Conservation (phyloP, 2,888 invertebrate species). For the Lissocephala sabroskyi region DNA sequence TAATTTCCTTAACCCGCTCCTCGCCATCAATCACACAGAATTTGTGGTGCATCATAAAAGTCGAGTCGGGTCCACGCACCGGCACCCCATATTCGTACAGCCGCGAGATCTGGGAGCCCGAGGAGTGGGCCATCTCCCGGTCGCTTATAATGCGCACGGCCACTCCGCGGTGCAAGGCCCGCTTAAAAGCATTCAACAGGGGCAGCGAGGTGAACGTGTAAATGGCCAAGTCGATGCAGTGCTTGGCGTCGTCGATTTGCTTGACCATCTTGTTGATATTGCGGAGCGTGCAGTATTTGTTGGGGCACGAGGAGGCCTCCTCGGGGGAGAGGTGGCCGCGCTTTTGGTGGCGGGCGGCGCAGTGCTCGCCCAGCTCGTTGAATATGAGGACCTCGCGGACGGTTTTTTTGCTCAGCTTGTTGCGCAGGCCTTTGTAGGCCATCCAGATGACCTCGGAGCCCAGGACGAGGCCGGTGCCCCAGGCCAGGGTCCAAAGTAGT, state of each 20-base stretch:
- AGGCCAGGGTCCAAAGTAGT: slow-evolving; percentile 16
- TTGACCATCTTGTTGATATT: slow-evolving; percentile 40
- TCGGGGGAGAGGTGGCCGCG: background rate
- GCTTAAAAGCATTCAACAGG: slow-evolving; percentile 37
- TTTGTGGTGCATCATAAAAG: slow-evolving; percentile 69
- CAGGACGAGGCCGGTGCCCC: slow-evolving; percentile 21
- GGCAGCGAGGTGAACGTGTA: slow-evolving; percentile 57
- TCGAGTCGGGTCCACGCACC: slow-evolving; percentile 51
- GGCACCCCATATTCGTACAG: slow-evolving; percentile 43
- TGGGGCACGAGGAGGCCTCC: slow-evolving; percentile 12
- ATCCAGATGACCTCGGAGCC: slow-evolving; percentile 20
- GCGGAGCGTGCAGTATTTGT: slow-evolving; percentile 33
- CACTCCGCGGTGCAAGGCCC: slow-evolving; percentile 55
- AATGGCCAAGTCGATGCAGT: slow-evolving; percentile 66
- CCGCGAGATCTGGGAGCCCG: slow-evolving; percentile 39
- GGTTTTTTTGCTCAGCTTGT: background rate
- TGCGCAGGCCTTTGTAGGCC: background rate
- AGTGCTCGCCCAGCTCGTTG: slow-evolving; percentile 32
- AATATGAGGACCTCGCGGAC: slow-evolving; percentile 30
- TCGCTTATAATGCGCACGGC: slow-evolving; percentile 61
- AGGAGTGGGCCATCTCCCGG: slow-evolving; percentile 50
- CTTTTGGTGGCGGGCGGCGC: slow-evolving; percentile 4
- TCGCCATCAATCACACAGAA: slow-evolving; percentile 66
- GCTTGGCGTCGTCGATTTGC: slow-evolving; percentile 51
- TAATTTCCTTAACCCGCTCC: slow-evolving; percentile 27